Conservation (phyloP, 2,113 vertebrate species). For the Andinoacara biseriatus region DNA sequence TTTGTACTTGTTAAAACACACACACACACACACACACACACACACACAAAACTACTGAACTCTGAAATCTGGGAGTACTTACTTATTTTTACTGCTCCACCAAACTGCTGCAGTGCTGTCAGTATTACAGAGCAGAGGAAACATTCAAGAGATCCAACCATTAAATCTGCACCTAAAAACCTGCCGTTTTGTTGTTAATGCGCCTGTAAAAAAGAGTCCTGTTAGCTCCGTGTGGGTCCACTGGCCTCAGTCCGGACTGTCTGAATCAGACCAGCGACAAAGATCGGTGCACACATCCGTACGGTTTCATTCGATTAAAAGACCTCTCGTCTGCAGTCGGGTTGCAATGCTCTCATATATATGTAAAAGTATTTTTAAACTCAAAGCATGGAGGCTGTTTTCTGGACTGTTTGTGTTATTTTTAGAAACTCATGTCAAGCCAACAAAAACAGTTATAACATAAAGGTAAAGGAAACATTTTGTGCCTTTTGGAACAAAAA, state of each 20-base stretch:
- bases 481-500: neutral
- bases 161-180: slow-evolving; percentile 9
- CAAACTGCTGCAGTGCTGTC: neutral
- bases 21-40: neutral
- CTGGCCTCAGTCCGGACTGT: neutral
- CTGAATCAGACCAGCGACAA: slow-evolving; percentile 28
- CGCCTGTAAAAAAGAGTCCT: neutral
- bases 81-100: neutral
- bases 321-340: slow-evolving; percentile 31
- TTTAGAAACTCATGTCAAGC: slow-evolving; percentile 19
- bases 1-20: neutral
- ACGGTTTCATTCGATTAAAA: slow-evolving; percentile 42
- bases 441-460: neutral
- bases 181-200: neutral
- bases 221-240: neutral
- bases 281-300: slow-evolving; percentile 12
- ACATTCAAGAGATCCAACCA: slow-evolving; percentile 6
- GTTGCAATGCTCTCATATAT: slow-evolving; percentile 42
- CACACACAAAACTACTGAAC: neutral
- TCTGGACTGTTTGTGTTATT: slow-evolving; percentile 42
- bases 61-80: neutral
- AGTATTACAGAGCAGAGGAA: slow-evolving; percentile 6
- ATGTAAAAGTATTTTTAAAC: slow-evolving; percentile 46
- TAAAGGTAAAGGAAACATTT: neutral
- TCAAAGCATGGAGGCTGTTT: slow-evolving; percentile 24